Evolutionary conservation across 2,797 vertebrate genomes (phyloP), one percentile per base, ranked within the genome.

Genomic region (Gadopsis bispinosus): DNA sequence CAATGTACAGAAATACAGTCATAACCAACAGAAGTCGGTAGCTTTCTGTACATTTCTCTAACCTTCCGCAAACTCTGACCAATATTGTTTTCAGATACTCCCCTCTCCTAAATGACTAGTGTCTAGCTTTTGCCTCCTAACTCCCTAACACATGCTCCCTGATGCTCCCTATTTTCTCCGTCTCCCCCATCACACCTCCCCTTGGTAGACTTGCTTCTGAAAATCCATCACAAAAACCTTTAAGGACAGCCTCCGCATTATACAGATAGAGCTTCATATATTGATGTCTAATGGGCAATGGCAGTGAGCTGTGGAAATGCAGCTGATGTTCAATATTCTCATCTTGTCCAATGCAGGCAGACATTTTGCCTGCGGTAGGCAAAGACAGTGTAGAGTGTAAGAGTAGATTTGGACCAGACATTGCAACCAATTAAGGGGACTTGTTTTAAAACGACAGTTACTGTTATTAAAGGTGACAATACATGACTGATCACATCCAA

Each of bases 191-290:
- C 68, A 33, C 69, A 65, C 66, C 53, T 66, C 81, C 73, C 16
- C 33, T 7, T 77, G 71, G 69, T 39, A 79, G 66, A 66, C 74
- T 75, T 37, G 39, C 54, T 47, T 77, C 75, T 69, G 31, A 86
- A 84, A 92, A 88, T 79, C 82, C 78, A 87, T 89, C 75, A 87
- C 75, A 78, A 82, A 87, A 88, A 70, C 53, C 88, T 91, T 91
- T 85, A 74, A 81, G 69, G 85, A 83, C 83, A 79, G 82, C 60
- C 58, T 60, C 31, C 19, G 76, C 85, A 83, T 84, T 77, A 68
- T 31, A 81, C 81, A 82, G 65, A 84, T 10, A 77, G 73, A 83
- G 73, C 58, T 68, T 69, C 79, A 79, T 79, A 75, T 86, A 79
- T 83, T 76, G 77, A 88, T 81, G 87, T 84, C 79, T 89, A 87